Evolutionary conservation across 1,140 invertebrate genomes (phyloP), one percentile per base, ranked within the genome.

Genomic region (Pararge aegeria): DNA sequence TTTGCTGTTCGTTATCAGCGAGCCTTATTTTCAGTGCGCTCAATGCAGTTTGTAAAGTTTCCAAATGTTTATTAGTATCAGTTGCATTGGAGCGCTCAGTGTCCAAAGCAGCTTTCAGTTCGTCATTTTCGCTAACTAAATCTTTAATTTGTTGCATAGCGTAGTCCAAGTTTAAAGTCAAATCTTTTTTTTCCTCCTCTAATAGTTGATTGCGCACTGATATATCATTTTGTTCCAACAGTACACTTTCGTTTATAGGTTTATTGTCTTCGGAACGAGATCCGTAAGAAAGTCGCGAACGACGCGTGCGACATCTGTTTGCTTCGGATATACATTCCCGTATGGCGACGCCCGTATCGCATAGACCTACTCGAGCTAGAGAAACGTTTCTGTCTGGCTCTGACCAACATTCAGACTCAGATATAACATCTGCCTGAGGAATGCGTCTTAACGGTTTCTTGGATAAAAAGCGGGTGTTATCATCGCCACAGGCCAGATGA

Each of bases 351-450:
- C 81, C 83, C 9, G 82, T 82, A 44, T 84, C 91, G 51, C 88
- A 91, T 3, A 96, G 80, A 1, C 95, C 95, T 38, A 96, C 96
- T 59, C 95, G 91, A 0, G 94, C 94, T 55, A 94, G 80, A 0
- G 95, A 96, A 0, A 96, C 95, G 55, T 92, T 93, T 57, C 95
- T 91, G 71, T 97, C 96, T 0, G 95, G 95, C 76, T 96, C 95
- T 0, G 95, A 96, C 93, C 95, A 97, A 15, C 94, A 93, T 71
- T 97, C 96, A 0, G 94, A 95, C 75, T 96, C 95, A 0, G 94
- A 95, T 21, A 92, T 90, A 18, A 78, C 51, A 82, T 93, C 83
- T 59, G 92, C 81, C 51, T 79, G 74, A 24, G 79, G 74, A 50
- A 82, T 73, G 58, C 74, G 64, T 57, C 68, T 60, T 2, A 66